Conservation (phyloP, 2,888 invertebrate genomes). For the Leptopilina myrica region DNA sequence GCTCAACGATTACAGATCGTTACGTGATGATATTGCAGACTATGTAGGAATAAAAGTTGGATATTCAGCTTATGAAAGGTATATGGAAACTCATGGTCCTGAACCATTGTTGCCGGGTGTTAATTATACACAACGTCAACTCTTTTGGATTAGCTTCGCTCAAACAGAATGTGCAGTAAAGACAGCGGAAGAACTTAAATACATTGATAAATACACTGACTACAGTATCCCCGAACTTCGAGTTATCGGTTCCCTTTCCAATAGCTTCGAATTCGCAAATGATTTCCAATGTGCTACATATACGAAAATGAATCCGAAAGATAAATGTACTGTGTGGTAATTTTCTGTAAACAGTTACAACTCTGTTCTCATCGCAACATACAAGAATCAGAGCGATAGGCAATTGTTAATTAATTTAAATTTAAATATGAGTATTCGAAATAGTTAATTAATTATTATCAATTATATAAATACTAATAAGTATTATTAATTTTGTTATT, state of each 20-base stretch:
- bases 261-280: not conserved
- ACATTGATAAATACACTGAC: too few relatives aligned
- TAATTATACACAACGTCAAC: constrained; percentile 82
- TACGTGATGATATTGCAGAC: constrained; percentile 95
- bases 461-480: too few relatives aligned
- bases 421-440: too few relatives aligned
- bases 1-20: constrained; percentile 94
- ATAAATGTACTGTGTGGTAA: not conserved
- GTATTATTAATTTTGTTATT: too few relatives aligned
- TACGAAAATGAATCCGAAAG: not conserved
- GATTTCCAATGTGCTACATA: not conserved
- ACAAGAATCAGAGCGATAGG: too few relatives aligned
- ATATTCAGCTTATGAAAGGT: constrained; percentile 87
- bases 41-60: constrained; percentile 95
- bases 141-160: constrained; percentile 74
- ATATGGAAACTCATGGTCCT: constrained; percentile 82
- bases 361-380: too few relatives aligned
- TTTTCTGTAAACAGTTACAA: too few relatives aligned
- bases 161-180: too few relatives aligned
- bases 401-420: too few relatives aligned
- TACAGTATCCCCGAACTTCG: constrained; percentile 73
- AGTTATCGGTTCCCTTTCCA: constrained; percentile 75
- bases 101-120: constrained; percentile 85
- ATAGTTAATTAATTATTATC: too few relatives aligned
- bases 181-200: too few relatives aligned